A percentile compares a stretch with the other conserved stretches of the same genome.
These are phyloP conservation scores for Solea senegalensis DNA, from an alignment of 2,113 vertebrate species.

Conservation along the genomic window DNA sequence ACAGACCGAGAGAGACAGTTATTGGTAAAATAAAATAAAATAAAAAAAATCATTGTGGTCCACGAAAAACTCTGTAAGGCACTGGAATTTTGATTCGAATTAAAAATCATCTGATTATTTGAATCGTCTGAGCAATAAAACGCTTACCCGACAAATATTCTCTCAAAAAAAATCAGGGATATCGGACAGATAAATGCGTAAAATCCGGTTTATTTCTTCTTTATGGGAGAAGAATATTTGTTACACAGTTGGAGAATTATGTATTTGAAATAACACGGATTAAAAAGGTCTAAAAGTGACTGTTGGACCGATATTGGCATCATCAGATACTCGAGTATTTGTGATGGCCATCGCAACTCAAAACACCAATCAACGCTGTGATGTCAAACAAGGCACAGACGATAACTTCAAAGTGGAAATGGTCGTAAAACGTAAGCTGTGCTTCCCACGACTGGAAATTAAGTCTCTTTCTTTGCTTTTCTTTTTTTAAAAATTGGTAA, in stretches of 20 bases:
- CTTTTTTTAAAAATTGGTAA: conserved; percentile 24
- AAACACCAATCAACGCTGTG: conserved; percentile 49
- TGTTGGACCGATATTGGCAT: too few species aligned
- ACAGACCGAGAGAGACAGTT: conserved; percentile 65
- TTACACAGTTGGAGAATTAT: too few species aligned
- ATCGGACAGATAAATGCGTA: too few species aligned
- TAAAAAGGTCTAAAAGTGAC: too few species aligned
- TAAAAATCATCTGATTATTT: conserved; percentile 19
- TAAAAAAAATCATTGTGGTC: conserved; percentile 47
- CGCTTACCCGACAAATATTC: background rate
- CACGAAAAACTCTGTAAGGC: conserved; percentile 76
- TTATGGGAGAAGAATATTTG: too few species aligned
- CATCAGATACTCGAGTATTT: too few species aligned
- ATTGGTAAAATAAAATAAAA: conserved; percentile 22
- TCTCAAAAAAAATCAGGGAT: background rate
- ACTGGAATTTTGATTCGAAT: conserved; percentile 75
- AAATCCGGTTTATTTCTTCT: too few species aligned
- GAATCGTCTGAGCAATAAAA: background rate
- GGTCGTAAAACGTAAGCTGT: conserved; percentile 49
- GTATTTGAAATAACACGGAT: too few species aligned
- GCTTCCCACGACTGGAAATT: conserved; percentile 23
- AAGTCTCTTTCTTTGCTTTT: background rate
- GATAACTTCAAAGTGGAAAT: conserved; percentile 54
- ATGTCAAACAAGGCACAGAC: conserved; percentile 76
- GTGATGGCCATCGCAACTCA: too few species aligned